A percentile compares a stretch with the other conserved stretches of the same genome.
Conservation (phyloP, 2,888 invertebrate genomes). For the Augiades crinisus region DNA sequence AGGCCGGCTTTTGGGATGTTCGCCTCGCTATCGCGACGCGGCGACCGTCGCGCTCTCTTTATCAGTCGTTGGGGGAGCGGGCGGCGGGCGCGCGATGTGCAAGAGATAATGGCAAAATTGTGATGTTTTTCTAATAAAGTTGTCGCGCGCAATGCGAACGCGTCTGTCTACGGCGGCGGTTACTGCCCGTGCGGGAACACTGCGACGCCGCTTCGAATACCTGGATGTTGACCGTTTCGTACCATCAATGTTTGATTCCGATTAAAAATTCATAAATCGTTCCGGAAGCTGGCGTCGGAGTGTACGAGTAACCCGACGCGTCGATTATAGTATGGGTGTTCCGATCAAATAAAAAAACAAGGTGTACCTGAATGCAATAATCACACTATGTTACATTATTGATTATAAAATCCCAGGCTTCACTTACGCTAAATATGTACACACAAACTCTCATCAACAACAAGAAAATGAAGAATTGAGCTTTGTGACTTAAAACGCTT, state of each 20-base stretch:
- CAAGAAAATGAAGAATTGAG: slow-evolving; percentile 69
- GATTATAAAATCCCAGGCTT: slow-evolving; percentile 71
- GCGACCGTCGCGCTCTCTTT: slow-evolving; percentile 68
- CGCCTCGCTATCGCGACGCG: slow-evolving; percentile 56
- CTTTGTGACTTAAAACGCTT: slow-evolving; percentile 67
- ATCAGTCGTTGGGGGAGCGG: slow-evolving; percentile 64
- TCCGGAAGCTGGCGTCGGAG: slow-evolving; percentile 41
- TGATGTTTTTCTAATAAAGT: slow-evolving; percentile 72
- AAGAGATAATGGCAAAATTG: slow-evolving; percentile 77
- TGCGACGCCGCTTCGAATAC: slow-evolving; percentile 33
- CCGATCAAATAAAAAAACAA: slow-evolving; percentile 39
- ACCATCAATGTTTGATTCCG: slow-evolving; percentile 24
- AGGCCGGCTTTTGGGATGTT: slow-evolving; percentile 60
- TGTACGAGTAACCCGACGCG: slow-evolving; percentile 36
- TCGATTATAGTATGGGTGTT: slow-evolving; percentile 32
- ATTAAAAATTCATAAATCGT: slow-evolving; percentile 31
- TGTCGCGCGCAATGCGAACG: slow-evolving; percentile 38
- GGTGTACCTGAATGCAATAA: slow-evolving; percentile 54
- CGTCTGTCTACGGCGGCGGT: slow-evolving; percentile 35
- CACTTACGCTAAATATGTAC: slow-evolving; percentile 78
- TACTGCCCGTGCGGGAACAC: slow-evolving; percentile 12
- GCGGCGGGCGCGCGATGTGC: slow-evolving; percentile 56
- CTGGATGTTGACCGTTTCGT: slow-evolving; percentile 24
- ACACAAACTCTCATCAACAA: slow-evolving; percentile 73
- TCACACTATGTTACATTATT: slow-evolving; percentile 58